These are phyloP conservation scores for Lepidurus packardi DNA, from an alignment of 1,140 invertebrate species.

Conservation along the genomic window DNA sequence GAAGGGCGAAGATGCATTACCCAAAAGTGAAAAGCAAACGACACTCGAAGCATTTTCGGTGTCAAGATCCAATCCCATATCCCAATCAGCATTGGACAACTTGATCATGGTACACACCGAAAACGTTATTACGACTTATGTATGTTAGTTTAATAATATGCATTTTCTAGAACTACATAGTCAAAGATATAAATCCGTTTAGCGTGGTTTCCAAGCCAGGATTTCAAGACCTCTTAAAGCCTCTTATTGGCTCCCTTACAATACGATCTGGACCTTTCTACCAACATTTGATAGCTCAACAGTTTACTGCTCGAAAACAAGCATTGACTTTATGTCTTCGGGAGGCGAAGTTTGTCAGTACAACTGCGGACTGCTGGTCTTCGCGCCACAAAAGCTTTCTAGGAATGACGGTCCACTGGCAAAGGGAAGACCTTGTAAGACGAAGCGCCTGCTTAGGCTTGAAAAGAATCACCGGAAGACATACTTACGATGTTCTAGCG, in stretches of 20 bases:
- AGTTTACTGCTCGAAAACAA: background rate
- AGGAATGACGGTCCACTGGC: no score
- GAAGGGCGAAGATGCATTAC: background rate
- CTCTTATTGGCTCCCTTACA: background rate
- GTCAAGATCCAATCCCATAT: background rate
- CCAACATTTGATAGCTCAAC: background rate
- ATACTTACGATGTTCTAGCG: constrained; percentile 27
- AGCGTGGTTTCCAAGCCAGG: background rate
- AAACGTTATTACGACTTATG: background rate
- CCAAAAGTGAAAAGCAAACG: background rate
- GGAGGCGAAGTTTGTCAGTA: constrained; percentile 20
- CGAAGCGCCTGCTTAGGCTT: constrained; percentile 24
- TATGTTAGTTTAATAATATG: background rate
- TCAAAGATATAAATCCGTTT: background rate
- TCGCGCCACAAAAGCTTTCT: background rate
- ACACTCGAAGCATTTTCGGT: background rate
- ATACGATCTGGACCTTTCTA: background rate
- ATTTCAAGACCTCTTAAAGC: background rate
- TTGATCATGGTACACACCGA: background rate
- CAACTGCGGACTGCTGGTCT: constrained; percentile 31
- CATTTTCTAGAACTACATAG: background rate
- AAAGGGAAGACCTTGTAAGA: background rate
- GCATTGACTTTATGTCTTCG: constrained; percentile 15
- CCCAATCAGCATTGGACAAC: background rate
- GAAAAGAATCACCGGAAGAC: background rate